Evolutionary conservation across 2,888 invertebrate species (phyloP).

Genomic region (Leptura quadrifasciata): DNA sequence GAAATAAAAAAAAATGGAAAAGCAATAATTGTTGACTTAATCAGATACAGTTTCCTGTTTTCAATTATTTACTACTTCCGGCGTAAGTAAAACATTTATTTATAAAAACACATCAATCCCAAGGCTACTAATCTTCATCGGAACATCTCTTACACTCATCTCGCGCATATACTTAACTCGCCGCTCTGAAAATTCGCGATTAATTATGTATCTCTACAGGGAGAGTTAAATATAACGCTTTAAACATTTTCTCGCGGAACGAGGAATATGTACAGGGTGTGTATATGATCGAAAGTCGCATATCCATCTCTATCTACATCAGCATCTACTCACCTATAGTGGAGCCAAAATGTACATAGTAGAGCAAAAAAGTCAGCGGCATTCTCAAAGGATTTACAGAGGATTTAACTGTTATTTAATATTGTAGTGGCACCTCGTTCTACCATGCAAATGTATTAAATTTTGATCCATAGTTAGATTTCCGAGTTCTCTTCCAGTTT

Average conservation of each 20-base stretch:
- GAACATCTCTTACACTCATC: slow-evolving; percentile 23
- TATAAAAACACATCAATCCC: slow-evolving; percentile 43
- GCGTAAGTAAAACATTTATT: slow-evolving; percentile 50
- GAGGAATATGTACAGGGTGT: too few species aligned
- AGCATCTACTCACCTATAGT: too few species aligned
- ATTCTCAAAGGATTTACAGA: too few species aligned
- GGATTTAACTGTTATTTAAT: too few species aligned
- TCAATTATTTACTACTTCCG: slow-evolving; percentile 58
- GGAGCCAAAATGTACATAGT: too few species aligned
- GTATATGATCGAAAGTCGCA: too few species aligned
- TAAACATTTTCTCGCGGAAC: not conserved
- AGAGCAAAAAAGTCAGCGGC: too few species aligned
- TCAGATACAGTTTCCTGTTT: slow-evolving; percentile 58
- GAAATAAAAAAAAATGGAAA: slow-evolving; percentile 37
- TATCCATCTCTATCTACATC: too few species aligned
- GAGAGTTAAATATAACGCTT: not conserved
- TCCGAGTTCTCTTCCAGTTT: too few species aligned
- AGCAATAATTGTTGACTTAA: slow-evolving; percentile 47
- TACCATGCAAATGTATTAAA: too few species aligned
- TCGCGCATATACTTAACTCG: slow-evolving; percentile 20
- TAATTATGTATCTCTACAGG: not conserved
- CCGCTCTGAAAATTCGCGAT: not conserved
- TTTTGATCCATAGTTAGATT: too few species aligned
- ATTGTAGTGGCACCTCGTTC: too few species aligned
- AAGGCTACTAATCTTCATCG: slow-evolving; percentile 37